Conservation (phyloP, 30 jellyfish, hydroid and myxozoan species). For the Sanderia malayensis region DNA sequence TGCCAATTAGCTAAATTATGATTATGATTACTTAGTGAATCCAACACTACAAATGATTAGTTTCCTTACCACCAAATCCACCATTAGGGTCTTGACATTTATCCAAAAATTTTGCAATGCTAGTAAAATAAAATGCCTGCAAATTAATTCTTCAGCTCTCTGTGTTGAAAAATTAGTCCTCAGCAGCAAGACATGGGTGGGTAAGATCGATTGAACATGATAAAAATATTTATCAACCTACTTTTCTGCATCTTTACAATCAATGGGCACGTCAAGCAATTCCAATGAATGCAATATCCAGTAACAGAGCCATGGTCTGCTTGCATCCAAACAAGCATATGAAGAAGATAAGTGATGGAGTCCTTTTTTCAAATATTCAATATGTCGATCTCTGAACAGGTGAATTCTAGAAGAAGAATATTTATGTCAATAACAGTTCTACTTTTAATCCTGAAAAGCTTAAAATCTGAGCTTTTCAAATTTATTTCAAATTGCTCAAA, state of each 20-base stretch:
- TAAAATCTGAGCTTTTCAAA: not conserved
- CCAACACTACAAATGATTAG: not conserved
- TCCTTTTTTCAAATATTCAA: conserved; percentile 67
- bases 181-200: no score
- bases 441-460: no score
- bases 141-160: no score
- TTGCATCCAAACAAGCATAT: conserved; percentile 93
- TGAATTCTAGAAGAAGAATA: conserved; percentile 17
- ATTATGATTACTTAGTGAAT: no score
- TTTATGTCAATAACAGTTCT: no score
- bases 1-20: no score
- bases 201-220: no score
- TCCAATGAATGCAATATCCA: conserved; percentile 91
- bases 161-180: no score
- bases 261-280: conserved; percentile 82
- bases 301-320: conserved; percentile 95
- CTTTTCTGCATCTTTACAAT: conserved; percentile 77
- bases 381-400: conserved; percentile 63
- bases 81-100: conserved; percentile 94
- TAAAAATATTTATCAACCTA: conserved; percentile 18
- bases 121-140: no score
- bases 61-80: conserved; percentile 88
- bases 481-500: not conserved
- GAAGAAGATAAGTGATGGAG: conserved; percentile 57
- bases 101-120: conserved; percentile 77